phyloP scores from a whole-genome alignment of 2,888 invertebrate genomes.

The Pterostichus madidus region DNA sequence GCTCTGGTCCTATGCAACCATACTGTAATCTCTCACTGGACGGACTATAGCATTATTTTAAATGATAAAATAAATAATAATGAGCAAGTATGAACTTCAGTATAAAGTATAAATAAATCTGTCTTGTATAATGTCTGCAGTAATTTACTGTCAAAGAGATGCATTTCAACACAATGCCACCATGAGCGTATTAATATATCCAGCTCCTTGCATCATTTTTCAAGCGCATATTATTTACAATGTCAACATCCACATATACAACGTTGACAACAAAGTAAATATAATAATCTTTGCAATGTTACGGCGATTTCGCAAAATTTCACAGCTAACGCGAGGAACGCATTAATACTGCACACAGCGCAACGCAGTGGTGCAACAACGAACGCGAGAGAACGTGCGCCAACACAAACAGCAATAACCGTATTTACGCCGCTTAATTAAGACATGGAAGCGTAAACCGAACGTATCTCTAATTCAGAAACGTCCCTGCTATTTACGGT shows the following conservation, averaged over 20 bases:
- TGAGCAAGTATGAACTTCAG: no score
- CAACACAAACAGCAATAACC: constrained; percentile 61
- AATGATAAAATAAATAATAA: no score
- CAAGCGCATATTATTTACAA: constrained; percentile 16
- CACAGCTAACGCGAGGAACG: constrained; percentile 41
- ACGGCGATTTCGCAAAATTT: constrained; percentile 61
- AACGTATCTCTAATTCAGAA: constrained; percentile 59
- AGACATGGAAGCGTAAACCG: constrained; percentile 62
- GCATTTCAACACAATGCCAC: background rate
- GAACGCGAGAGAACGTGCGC: constrained; percentile 34
- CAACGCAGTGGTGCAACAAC: constrained; percentile 7
- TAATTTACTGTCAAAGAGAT: no score
- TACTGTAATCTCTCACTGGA: no score
- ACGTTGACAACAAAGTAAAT: constrained; percentile 52
- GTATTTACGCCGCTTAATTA: constrained; percentile 63
- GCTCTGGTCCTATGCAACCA: no score
- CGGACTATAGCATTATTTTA: no score
- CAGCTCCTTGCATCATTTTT: constrained; percentile 7
- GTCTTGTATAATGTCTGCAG: no score
- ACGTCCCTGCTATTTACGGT: constrained; percentile 61
- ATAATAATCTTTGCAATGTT: constrained; percentile 58
- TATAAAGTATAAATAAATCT: no score
- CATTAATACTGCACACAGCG: constrained; percentile 47
- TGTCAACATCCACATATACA: constrained; percentile 3
- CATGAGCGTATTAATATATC: background rate